These are phyloP conservation scores for Artemia franciscana DNA, from an alignment of 1,140 invertebrate genomes.

Conservation along the genomic window DNA sequence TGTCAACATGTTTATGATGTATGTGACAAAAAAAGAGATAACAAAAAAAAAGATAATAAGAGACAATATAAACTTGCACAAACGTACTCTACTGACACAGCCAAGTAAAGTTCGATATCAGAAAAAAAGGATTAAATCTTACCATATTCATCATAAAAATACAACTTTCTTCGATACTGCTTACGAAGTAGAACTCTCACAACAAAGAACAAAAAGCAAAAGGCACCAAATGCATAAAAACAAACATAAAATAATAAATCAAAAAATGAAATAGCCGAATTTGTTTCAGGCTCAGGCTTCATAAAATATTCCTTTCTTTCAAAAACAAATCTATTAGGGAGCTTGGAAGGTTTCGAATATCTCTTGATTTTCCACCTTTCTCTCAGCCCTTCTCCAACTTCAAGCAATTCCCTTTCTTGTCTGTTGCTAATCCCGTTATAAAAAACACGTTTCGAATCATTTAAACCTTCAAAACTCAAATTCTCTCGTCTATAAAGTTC, in stretches of 20 bases:
- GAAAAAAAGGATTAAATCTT: no score
- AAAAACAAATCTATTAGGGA: neutral
- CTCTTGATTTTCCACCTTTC: neutral
- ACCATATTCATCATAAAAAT: conserved; percentile 33
- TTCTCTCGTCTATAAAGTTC: neutral
- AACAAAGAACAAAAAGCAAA: neutral
- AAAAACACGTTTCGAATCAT: neutral
- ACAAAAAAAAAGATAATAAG: no score
- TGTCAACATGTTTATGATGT: no score
- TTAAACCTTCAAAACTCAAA: neutral
- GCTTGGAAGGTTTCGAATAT: neutral
- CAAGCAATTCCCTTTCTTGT: neutral
- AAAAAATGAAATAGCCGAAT: neutral
- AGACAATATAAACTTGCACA: no score
- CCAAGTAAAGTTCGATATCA: no score
- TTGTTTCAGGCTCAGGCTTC: neutral
- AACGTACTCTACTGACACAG: no score
- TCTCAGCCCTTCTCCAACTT: neutral
- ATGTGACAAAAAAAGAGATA: no score
- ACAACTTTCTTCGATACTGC: conserved; percentile 39
- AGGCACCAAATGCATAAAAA: neutral
- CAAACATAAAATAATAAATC: neutral
- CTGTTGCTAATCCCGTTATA: neutral
- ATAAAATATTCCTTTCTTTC: neutral
- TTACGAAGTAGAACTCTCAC: conserved; percentile 13